phyloP scores from a whole-genome alignment of 2,113 vertebrate species.

The Urocolius indicus region DNA sequence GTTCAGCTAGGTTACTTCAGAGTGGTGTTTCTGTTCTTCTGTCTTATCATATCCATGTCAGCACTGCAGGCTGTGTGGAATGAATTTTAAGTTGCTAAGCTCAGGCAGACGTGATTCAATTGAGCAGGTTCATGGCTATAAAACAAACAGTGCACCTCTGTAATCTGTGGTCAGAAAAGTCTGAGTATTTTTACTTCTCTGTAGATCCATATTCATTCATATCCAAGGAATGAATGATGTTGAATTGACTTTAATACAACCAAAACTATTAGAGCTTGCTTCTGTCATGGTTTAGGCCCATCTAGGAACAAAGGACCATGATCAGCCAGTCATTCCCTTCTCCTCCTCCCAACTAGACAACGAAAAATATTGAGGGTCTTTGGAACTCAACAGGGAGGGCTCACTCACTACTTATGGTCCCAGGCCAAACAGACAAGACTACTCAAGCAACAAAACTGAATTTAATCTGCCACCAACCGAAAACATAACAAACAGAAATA shows the following conservation, averaged over 20 bases:
- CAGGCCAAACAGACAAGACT: too few relatives aligned
- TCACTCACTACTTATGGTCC: too few relatives aligned
- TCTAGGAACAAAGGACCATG: too few relatives aligned
- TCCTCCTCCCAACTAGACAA: too few relatives aligned
- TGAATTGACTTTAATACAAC: neutral
- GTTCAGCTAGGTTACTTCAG: conserved; percentile 89
- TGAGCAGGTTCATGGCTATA: conserved; percentile 80
- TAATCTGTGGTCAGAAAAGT: conserved; percentile 72
- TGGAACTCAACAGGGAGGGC: too few relatives aligned
- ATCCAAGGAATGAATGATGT: neutral
- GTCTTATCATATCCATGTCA: conserved; percentile 99
- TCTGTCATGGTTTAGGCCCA: too few relatives aligned
- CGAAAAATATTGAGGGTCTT: too few relatives aligned
- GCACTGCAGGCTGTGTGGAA: conserved; percentile 88
- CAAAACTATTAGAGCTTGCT: neutral
- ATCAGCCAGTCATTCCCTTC: too few relatives aligned
- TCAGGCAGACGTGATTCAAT: conserved; percentile 81
- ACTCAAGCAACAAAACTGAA: too few relatives aligned
- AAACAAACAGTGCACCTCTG: conserved; percentile 75
- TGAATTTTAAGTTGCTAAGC: conserved; percentile 85
- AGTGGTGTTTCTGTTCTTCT: conserved; percentile 87
- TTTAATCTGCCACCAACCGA: too few relatives aligned
- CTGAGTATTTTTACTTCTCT: conserved; percentile 1
- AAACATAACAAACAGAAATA: too few relatives aligned
- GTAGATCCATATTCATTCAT: neutral